Evolutionary conservation across 2,113 vertebrate species (phyloP).

Genomic region (Acanthisitta chloris): DNA sequence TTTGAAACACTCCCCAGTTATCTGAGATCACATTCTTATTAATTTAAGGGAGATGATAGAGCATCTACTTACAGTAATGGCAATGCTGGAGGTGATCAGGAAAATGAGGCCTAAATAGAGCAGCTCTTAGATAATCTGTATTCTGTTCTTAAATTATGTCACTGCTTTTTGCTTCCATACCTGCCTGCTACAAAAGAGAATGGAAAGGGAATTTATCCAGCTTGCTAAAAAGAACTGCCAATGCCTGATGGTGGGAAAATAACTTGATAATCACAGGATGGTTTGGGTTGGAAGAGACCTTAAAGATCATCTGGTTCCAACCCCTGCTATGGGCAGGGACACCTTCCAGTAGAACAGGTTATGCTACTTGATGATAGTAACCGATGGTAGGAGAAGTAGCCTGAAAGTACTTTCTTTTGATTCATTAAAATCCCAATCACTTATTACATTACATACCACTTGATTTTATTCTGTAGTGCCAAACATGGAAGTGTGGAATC

Average conservation of each 20-base stretch:
- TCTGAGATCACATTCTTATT: background rate
- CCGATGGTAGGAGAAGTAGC: background rate
- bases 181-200: background rate
- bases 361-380: background rate
- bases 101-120: background rate
- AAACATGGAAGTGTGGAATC: background rate
- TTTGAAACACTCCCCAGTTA: conserved; percentile 12
- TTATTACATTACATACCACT: background rate
- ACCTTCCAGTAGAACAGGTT: background rate
- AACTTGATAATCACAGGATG: background rate
- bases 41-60: background rate
- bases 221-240: background rate
- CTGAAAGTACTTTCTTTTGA: background rate
- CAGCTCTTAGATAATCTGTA: background rate
- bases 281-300: background rate
- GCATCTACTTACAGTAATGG: background rate
- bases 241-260: background rate
- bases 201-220: background rate
- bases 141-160: background rate
- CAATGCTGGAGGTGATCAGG: background rate
- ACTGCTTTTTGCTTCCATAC: background rate
- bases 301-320: background rate
- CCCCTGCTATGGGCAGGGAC: background rate
- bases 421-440: background rate
- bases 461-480: background rate